phyloP scores from a whole-genome alignment of 2,113 vertebrate species.

The Syngnathus scovelli region DNA sequence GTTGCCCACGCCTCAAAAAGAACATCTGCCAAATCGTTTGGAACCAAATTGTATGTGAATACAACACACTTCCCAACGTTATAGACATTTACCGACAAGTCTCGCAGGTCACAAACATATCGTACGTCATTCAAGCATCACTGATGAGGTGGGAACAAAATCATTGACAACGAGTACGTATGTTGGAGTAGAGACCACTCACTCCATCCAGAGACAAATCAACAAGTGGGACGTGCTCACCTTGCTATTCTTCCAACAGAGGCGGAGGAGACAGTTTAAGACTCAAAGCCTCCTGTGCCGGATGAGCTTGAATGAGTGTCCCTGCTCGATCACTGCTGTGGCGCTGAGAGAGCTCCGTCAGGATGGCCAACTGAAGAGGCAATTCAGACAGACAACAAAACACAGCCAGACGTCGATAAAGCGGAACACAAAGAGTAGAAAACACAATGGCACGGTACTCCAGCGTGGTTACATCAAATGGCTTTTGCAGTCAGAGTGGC shows the following conservation, averaged over 20 bases:
- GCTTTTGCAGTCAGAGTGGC: too few species aligned
- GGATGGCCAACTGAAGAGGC: neutral
- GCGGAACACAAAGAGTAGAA: too few species aligned
- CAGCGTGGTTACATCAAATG: too few species aligned
- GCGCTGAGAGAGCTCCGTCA: constrained; percentile 2
- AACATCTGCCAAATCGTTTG: neutral
- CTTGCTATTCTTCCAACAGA: constrained; percentile 1
- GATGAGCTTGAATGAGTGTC: neutral
- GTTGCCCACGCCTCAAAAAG: neutral
- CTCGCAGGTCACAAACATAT: neutral
- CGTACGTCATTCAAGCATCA: neutral
- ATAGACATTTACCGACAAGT: neutral
- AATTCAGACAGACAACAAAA: neutral
- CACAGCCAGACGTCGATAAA: too few species aligned
- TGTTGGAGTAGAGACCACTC: neutral
- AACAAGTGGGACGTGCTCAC: neutral
- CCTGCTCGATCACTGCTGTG: neutral
- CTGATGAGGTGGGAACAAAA: neutral
- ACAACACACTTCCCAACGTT: neutral
- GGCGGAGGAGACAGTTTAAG: constrained; percentile 11
- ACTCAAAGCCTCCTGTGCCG: neutral
- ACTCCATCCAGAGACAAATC: neutral
- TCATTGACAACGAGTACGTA: neutral
- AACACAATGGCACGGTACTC: too few species aligned
- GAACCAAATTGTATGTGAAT: neutral